Percentiles rank a stretch among this genome's conserved stretches.
These are phyloP conservation scores for Venturia canescens DNA, from an alignment of 1,140 invertebrate genomes.

Conservation along the genomic window DNA sequence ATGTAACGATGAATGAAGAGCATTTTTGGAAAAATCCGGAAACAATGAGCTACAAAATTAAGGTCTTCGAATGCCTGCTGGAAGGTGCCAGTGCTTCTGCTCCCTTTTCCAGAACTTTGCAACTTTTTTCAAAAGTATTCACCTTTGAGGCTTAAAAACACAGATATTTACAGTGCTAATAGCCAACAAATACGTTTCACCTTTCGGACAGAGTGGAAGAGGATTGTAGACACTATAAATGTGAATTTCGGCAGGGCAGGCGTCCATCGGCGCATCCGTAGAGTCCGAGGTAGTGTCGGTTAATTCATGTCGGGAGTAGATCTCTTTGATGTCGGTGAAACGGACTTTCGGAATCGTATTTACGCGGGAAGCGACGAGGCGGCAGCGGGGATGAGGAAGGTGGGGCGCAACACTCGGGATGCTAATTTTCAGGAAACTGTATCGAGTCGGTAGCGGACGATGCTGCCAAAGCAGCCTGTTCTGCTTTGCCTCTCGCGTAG, in stretches of 20 bases:
- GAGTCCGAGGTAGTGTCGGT: conserved; percentile 38
- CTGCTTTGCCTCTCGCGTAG: conserved; percentile 21
- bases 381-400: background rate
- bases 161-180: no score
- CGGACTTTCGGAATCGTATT: conserved; percentile 64
- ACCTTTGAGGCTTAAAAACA: no score
- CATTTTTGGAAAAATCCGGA: no score
- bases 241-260: background rate
- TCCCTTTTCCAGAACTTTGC: no score
- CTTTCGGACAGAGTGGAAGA: no score
- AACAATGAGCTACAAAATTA: no score
- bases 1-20: no score
- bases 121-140: no score
- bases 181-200: no score
- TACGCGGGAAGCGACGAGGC: conserved; percentile 47
- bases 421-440: conserved; percentile 54
- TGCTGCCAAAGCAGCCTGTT: conserved; percentile 19
- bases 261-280: background rate
- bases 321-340: conserved; percentile 63
- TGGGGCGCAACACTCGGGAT: conserved; percentile 52
- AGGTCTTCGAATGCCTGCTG: no score
- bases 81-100: no score
- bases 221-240: background rate
- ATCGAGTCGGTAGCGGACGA: background rate
- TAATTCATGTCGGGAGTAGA: conserved; percentile 53